phyloP scores from a whole-genome alignment of 2,113 vertebrate species.

The Ptychochromis oligacanthus region DNA sequence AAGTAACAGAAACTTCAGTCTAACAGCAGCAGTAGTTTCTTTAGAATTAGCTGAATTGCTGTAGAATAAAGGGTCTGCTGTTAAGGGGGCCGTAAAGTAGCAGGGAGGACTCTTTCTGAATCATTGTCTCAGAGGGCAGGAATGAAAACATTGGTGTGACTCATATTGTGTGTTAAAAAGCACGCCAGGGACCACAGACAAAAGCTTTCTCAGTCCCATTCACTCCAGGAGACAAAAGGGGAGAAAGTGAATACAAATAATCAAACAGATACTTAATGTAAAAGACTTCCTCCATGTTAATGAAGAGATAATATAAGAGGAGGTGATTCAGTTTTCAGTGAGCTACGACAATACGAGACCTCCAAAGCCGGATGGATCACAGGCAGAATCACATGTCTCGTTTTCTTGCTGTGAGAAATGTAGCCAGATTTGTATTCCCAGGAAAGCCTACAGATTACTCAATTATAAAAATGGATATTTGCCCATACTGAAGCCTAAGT shows the following conservation, averaged over 20 bases:
- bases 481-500: background rate
- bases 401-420: background rate
- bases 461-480: background rate
- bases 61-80: background rate
- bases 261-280: background rate
- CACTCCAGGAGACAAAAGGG: constrained; percentile 1
- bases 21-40: background rate
- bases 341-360: background rate
- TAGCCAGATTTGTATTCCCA: background rate
- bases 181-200: constrained; percentile 36
- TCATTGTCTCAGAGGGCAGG: constrained; percentile 51
- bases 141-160: constrained; percentile 70
- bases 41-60: background rate
- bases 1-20: background rate
- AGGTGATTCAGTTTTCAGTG: background rate
- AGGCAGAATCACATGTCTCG: background rate
- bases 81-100: constrained; percentile 12
- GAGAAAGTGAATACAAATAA: constrained; percentile 13
- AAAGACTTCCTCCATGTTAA: background rate
- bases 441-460: background rate
- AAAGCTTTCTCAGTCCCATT: constrained; percentile 25
- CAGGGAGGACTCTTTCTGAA: background rate
- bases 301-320: background rate
- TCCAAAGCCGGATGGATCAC: background rate
- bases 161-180: constrained; percentile 51